Base-by-base conservation (phyloP, 2,888 invertebrate genomes). In the Erynnis tages region DNA sequence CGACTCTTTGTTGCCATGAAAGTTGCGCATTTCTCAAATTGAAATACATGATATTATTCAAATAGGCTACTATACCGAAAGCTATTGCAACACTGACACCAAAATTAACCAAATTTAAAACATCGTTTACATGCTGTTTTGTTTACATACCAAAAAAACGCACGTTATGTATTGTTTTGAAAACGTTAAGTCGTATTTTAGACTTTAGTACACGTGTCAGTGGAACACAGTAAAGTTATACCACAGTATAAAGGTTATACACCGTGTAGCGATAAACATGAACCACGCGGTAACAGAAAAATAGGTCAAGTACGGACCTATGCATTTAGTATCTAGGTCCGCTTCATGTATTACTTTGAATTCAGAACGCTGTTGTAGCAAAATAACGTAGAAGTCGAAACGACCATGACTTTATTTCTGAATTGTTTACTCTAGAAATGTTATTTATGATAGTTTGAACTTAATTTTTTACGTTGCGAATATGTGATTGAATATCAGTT, bases 301-400 rank as follows among this genome's bases (percentile, higher is more conserved):
- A 49, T 49, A 34, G 49, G 49, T 34, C 49, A 49, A 49, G 41
- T 49, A 41, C 27, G 17, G 38, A 34, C 34, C 41, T 41, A 34
- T 49, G 49, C 34, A 41, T 49, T 34, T 41, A 19, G 34, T 34
- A 49, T 49, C 49, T 49, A 49, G 41, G 13, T 25, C 13, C 30
- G 19, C 17, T 41, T 14, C 32, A 34, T 25, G 41, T 27, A 32
- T 34, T 49, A 34, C 4, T 34, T 49, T 34, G 8, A 41, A 34
- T 41, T 44, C 7, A 5, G 30, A 17, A 47, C 48, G 37, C 44
- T 35, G 25, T n/a, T n/a, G n/a, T n/a, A n/a, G n/a, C n/a, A n/a
- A n/a, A n/a, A n/a, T n/a, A n/a, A n/a, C 27, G 17, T 30, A 37
- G 29, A 17, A 41, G 23, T 30, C 8, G 8, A 13, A 11, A 30